phyloP scores from a whole-genome alignment of 2,888 invertebrate species.

The Hyalella azteca region DNA sequence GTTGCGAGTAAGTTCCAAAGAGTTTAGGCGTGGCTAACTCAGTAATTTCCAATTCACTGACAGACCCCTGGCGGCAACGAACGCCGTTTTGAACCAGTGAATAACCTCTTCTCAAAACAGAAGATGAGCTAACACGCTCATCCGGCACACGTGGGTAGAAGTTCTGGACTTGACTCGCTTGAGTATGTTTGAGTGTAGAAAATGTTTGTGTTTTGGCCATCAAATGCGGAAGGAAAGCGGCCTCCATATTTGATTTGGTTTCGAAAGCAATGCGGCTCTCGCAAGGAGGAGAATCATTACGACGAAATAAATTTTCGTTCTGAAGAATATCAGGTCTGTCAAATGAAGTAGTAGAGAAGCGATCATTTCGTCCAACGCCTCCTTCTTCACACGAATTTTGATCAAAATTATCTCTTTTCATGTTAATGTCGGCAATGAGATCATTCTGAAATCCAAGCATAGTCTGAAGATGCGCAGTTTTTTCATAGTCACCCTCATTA shows the following conservation, averaged over 20 bases:
- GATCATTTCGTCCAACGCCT: neutral
- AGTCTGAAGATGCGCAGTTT: neutral
- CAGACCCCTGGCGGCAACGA: neutral
- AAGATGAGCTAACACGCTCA: neutral
- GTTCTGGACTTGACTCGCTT: neutral
- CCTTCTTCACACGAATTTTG: neutral
- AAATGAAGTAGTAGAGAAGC: neutral
- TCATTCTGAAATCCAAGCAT: slow-evolving; percentile 18
- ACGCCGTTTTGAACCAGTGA: slow-evolving; percentile 1
- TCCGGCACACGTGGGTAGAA: neutral
- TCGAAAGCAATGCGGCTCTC: neutral
- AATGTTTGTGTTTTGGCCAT: neutral
- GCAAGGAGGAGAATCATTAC: neutral
- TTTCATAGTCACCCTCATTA: neutral
- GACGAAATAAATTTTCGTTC: neutral
- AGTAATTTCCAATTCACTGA: neutral
- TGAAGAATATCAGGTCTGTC: slow-evolving; percentile 18
- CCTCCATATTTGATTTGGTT: neutral
- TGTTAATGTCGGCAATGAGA: neutral
- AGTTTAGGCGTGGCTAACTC: too few relatives aligned
- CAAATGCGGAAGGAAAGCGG: neutral
- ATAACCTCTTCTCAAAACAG: neutral
- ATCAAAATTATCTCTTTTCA: neutral
- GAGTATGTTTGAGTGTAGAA: neutral
- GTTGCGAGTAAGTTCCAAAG: neutral